phyloP scores from a whole-genome alignment of 2,888 invertebrate genomes.

The Xylota segnis region DNA sequence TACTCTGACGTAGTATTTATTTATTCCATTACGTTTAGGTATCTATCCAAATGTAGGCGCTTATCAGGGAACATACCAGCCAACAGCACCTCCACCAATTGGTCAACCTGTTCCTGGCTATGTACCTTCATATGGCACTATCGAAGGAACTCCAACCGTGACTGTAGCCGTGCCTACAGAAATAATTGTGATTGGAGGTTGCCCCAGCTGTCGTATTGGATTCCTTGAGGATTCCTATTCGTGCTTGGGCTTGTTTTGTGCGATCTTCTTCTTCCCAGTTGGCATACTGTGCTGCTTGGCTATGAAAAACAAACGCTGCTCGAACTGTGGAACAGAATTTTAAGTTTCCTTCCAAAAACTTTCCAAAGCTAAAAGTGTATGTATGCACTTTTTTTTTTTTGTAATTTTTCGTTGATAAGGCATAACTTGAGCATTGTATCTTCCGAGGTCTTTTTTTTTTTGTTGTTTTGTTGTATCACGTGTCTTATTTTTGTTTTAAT shows the following conservation, averaged over 20 bases:
- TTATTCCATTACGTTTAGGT: constrained; percentile 32
- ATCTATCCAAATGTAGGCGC: constrained; percentile 76
- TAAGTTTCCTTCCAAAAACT: constrained; percentile 65
- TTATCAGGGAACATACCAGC: constrained; percentile 51
- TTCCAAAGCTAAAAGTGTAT: constrained; percentile 10
- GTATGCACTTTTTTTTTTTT: constrained; percentile 1
- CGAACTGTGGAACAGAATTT: constrained; percentile 94
- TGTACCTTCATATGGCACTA: constrained; percentile 85
- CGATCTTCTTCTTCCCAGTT: constrained; percentile 88
- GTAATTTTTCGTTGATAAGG: constrained; percentile 20
- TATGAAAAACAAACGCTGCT: constrained; percentile 92
- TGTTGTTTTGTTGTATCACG: constrained; percentile 10
- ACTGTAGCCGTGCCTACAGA: constrained; percentile 89
- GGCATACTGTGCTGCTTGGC: constrained; percentile 95
- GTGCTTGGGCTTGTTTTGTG: constrained; percentile 91
- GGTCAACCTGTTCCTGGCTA: constrained; percentile 81
- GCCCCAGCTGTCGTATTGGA: constrained; percentile 95
- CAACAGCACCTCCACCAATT: constrained; percentile 51
- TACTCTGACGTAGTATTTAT: background rate
- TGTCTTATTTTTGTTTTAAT: background rate
- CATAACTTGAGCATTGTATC: constrained; percentile 4
- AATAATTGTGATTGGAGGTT: constrained; percentile 93
- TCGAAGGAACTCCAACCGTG: constrained; percentile 85
- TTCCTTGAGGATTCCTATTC: constrained; percentile 94
- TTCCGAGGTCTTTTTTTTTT: constrained; percentile 7